Percentiles rank a stretch among this genome's conserved stretches.
phyloP scores from a whole-genome alignment of 2,113 vertebrate species.

The Chrysochloris asiatica region DNA sequence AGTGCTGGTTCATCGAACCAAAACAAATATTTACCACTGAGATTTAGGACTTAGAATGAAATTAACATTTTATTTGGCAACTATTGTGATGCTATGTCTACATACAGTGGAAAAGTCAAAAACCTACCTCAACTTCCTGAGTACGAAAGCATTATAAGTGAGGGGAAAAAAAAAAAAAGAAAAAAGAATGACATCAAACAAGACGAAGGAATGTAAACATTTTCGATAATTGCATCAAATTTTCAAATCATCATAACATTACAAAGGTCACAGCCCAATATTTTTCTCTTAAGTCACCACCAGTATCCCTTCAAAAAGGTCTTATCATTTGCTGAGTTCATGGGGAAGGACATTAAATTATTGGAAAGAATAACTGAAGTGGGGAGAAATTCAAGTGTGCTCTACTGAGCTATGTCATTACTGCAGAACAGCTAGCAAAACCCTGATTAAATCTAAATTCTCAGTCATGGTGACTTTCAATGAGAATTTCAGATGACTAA shows the following conservation, averaged over 20 bases:
- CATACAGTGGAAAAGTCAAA: constrained; percentile 80
- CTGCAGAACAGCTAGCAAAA: not conserved
- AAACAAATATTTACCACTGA: constrained; percentile 71
- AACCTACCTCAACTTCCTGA: constrained; percentile 90
- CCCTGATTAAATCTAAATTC: not conserved
- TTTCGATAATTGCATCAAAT: constrained; percentile 65
- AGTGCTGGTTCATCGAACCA: constrained; percentile 62
- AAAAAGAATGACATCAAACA: constrained; percentile 84
- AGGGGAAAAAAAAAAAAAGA: constrained; percentile 82
- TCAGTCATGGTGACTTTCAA: not conserved
- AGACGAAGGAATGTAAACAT: constrained; percentile 78
- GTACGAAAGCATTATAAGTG: constrained; percentile 85
- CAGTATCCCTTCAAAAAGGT: constrained; percentile 29
- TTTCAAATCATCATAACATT: constrained; percentile 75
- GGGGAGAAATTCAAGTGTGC: not conserved
- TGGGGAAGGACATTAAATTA: not conserved
- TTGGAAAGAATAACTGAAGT: not conserved
- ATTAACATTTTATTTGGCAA: constrained; percentile 66
- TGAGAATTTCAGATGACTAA: constrained; percentile 36
- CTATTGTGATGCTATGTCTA: constrained; percentile 68
- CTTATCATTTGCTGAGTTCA: not conserved
- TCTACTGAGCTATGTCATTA: not conserved
- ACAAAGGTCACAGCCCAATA: constrained; percentile 48
- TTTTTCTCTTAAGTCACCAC: constrained; percentile 23
- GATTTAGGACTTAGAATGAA: constrained; percentile 52